Percentiles rank a stretch among this genome's conserved stretches.
These are phyloP conservation scores for Gavia stellata DNA, from an alignment of 2,113 vertebrate genomes.

Conservation along the genomic window DNA sequence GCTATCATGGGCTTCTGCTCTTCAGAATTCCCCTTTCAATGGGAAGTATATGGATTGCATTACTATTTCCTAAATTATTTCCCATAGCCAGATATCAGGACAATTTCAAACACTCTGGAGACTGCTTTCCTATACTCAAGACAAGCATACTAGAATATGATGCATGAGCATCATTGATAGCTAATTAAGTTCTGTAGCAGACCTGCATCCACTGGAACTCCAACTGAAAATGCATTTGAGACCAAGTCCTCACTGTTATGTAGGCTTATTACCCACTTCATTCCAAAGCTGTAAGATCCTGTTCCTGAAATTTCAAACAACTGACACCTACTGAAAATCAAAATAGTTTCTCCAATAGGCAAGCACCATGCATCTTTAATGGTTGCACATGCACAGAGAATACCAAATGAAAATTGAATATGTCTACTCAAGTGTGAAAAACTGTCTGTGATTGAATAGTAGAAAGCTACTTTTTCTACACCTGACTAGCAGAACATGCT, in stretches of 20 bases:
- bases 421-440: background rate
- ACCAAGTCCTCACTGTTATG: background rate
- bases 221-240: background rate
- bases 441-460: background rate
- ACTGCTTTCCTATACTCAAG: background rate
- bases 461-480: background rate
- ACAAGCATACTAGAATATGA: background rate
- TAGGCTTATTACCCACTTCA: background rate
- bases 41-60: background rate
- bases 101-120: background rate
- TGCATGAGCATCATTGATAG: fast-evolving
- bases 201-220: background rate
- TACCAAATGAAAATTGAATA: background rate
- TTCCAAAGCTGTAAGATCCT: background rate
- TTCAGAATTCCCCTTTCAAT: background rate
- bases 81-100: background rate
- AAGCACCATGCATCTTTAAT: background rate
- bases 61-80: background rate
- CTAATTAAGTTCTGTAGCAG: background rate
- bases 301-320: background rate
- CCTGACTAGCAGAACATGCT: background rate
- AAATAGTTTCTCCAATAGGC: background rate
- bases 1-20: background rate
- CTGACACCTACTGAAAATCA: background rate
- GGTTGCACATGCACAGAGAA: background rate